phyloP scores from a whole-genome alignment of 2,797 vertebrate species.

The Coluber constrictor region DNA sequence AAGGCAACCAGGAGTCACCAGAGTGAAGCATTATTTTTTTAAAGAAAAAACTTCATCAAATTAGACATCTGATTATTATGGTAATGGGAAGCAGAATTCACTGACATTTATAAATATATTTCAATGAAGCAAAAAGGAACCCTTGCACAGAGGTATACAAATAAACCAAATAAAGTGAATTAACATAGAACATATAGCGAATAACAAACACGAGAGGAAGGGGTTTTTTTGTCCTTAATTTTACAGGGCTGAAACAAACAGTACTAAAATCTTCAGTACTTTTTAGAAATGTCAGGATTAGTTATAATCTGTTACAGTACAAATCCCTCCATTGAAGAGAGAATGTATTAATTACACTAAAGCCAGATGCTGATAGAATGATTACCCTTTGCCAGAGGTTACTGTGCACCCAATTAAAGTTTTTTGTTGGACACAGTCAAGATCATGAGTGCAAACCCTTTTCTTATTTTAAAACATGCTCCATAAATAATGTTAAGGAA shows the following conservation, averaged over 20 bases:
- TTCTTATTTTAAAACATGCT: slow-evolving; percentile 5
- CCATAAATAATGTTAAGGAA: not conserved
- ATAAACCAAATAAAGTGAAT: slow-evolving; percentile 13
- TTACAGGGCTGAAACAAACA: slow-evolving; percentile 15
- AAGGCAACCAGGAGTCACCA: not conserved
- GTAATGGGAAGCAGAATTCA: slow-evolving; percentile 13
- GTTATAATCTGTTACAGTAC: slow-evolving; percentile 24
- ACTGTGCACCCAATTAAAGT: not conserved
- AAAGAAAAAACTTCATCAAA: not conserved
- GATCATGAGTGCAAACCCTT: slow-evolving; percentile 22
- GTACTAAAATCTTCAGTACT: slow-evolving; percentile 24
- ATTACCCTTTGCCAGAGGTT: not conserved
- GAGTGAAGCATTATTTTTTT: not conserved
- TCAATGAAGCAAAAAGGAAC: slow-evolving; percentile 36
- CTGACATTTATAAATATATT: slow-evolving; percentile 25
- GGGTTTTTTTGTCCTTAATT: slow-evolving; percentile 18
- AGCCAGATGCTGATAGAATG: slow-evolving; percentile 20
- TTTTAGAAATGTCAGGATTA: slow-evolving; percentile 24
- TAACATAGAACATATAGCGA: slow-evolving; percentile 25
- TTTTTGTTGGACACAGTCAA: slow-evolving; percentile 10
- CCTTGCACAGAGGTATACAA: not conserved
- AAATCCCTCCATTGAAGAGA: slow-evolving; percentile 5
- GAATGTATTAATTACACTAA: not conserved
- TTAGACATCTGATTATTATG: slow-evolving; percentile 33
- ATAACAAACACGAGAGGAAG: slow-evolving; percentile 29